Evolutionary conservation across 2,797 vertebrate genomes (phyloP).

Genomic region (Dryobates pubescens): DNA sequence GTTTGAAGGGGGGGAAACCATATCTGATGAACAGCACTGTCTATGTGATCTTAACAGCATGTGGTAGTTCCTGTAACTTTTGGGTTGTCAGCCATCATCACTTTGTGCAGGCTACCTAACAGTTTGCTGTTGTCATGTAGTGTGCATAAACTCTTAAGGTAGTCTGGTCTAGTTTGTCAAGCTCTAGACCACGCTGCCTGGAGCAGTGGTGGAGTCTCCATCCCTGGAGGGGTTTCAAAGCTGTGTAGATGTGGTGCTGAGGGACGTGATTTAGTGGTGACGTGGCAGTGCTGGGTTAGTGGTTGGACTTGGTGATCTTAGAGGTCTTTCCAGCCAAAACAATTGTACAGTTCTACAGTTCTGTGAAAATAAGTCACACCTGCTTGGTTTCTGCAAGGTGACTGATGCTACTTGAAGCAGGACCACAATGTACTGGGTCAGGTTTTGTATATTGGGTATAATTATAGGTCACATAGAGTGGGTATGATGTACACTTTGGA

Average conservation of each 20-base stretch:
- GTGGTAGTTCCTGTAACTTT: background rate
- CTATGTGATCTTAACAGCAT: background rate
- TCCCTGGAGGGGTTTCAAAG: no score
- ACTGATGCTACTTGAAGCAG: background rate
- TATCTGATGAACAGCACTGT: background rate
- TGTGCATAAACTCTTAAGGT: background rate
- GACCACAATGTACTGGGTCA: background rate
- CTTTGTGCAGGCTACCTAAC: background rate
- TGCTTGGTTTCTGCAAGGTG: background rate
- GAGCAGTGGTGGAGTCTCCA: no score
- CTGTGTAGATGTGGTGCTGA: no score
- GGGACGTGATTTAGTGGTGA: no score
- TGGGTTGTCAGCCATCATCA: background rate
- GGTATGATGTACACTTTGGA: background rate
- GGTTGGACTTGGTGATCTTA: no score
- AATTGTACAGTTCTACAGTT: no score
- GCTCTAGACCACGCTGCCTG: no score
- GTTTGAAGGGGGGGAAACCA: background rate
- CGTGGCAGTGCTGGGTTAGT: no score
- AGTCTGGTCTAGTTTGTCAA: background rate
- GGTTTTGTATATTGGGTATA: background rate
- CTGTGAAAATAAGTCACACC: background rate
- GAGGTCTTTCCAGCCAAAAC: no score
- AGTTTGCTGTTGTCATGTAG: background rate
- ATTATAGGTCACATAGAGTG: background rate